Evolutionary conservation across 2,113 vertebrate genomes (phyloP).

Genomic region (Triplophysa dalaica): DNA sequence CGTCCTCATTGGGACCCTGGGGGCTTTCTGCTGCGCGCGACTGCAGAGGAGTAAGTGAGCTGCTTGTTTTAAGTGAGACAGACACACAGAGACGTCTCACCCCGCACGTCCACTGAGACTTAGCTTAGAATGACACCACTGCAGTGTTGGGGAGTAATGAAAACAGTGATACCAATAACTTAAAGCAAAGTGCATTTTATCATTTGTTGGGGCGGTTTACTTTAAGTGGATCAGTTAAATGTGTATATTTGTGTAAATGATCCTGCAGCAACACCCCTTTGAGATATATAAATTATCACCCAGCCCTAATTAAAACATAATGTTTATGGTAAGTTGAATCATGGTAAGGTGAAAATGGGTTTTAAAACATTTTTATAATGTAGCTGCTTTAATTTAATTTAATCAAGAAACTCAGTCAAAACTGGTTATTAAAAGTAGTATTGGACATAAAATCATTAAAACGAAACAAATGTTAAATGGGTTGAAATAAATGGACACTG

Average conservation of each 20-base stretch:
- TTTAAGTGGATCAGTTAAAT: neutral
- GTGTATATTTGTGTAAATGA: neutral
- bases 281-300: too few species aligned
- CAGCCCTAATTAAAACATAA: too few species aligned
- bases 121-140: neutral
- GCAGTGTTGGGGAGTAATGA: neutral
- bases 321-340: too few species aligned
- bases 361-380: too few species aligned
- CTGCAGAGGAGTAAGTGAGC: constrained; percentile 93
- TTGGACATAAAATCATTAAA: too few species aligned
- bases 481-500: too few species aligned
- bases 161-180: neutral
- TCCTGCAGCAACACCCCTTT: neutral
- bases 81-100: neutral
- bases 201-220: neutral
- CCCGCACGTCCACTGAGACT: constrained; percentile 16
- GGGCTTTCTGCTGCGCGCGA: constrained; percentile 95
- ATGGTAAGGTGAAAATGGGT: too few species aligned
- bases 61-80: constrained; percentile 3
- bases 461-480: too few species aligned
- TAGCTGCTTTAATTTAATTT: too few species aligned
- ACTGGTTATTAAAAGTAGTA: too few species aligned
- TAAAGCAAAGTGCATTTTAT: too few species aligned
- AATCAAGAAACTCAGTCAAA: too few species aligned
- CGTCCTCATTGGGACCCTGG: constrained; percentile 94